Percentiles rank a stretch among this genome's conserved stretches.
These are phyloP conservation scores for Lordiphosa mommai DNA, from an alignment of 1,140 invertebrate genomes.

Conservation along the genomic window DNA sequence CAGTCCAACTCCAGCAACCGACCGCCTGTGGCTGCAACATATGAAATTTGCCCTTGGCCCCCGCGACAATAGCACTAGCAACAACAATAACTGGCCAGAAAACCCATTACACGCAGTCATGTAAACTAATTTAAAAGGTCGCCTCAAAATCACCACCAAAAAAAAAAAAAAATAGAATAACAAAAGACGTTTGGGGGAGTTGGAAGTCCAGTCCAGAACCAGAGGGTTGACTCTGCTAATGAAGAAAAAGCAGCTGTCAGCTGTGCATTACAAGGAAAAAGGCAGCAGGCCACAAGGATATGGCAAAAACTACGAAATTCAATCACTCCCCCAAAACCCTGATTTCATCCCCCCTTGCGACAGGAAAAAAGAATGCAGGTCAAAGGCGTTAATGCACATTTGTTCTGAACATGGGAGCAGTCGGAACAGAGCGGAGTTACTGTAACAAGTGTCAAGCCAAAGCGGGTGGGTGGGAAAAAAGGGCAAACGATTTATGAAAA, in stretches of 20 bases:
- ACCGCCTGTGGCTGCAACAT: constrained; percentile 63
- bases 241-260: constrained; percentile 77
- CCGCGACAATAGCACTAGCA: constrained; percentile 9
- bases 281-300: constrained; percentile 29
- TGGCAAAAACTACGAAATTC: constrained; percentile 62
- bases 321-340: constrained; percentile 24
- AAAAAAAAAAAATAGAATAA: constrained; percentile 32
- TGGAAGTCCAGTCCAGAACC: neutral
- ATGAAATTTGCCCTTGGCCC: constrained; percentile 48
- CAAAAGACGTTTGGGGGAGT: constrained; percentile 39
- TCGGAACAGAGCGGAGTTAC: constrained; percentile 7
- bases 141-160: constrained; percentile 72
- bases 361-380: constrained; percentile 46
- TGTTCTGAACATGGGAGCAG: constrained; percentile 35
- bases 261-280: constrained; percentile 63
- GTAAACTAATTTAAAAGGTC: constrained; percentile 77
- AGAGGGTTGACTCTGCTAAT: constrained; percentile 72
- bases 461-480: constrained; percentile 16
- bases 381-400: constrained; percentile 77
- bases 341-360: neutral
- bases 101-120: constrained; percentile 73
- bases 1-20: constrained; percentile 6
- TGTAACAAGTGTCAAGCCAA: constrained; percentile 63
- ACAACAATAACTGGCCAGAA: constrained; percentile 9
- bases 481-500: constrained; percentile 67